Evolutionary conservation across 2,113 vertebrate species (phyloP), one percentile per base, ranked within the genome.

Genomic region (Laticauda laticaudata): DNA sequence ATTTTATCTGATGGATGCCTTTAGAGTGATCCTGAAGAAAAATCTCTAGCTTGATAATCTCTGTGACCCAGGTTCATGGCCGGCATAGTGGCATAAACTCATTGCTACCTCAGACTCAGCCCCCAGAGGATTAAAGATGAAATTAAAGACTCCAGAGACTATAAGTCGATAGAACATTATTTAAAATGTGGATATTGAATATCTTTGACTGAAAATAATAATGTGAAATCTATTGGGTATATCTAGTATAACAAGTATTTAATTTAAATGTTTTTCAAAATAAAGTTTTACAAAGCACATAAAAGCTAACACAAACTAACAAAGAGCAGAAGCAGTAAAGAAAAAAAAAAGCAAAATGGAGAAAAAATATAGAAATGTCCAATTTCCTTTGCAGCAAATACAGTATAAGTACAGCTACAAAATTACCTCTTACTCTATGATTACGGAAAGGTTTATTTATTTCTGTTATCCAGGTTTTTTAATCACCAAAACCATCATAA

Each of bases 251-350:
- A 59, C 8, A 2, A 59, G 57, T 59, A 59, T 59, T 24, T 59
- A 59, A n/a, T n/a, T n/a, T 69, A 69, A 69, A 69, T 69, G n/a
- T 69, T 69, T 64, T 69, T 69, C 2, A 14, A 69, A 69, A 14
- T 64, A 15, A 69, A n/a, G 11, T 69, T 69, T 69, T 69, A n/a
- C 61, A 69, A 69, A 69, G 29, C 11, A 69, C 61, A 69, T 69
- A n/a, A n/a, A 69, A n/a, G n/a, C 26, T 64, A 64, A n/a, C 61
- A n/a, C 11, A 64, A 64, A 29, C 4, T 69, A n/a, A 69, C 29
- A 69, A 69, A 64, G 26, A n/a, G 11, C 26, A n/a, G 61, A 69
- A 69, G 34, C 88, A 87, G 91, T 90, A 95, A 94, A 45, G 59
- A 75, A 15, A 9, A 11, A 10, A 39, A 43, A 48, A 48, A 21